These are phyloP conservation scores for Reticulitermes lucifugus DNA, from an alignment of 2,888 invertebrate species.

Conservation along the genomic window DNA sequence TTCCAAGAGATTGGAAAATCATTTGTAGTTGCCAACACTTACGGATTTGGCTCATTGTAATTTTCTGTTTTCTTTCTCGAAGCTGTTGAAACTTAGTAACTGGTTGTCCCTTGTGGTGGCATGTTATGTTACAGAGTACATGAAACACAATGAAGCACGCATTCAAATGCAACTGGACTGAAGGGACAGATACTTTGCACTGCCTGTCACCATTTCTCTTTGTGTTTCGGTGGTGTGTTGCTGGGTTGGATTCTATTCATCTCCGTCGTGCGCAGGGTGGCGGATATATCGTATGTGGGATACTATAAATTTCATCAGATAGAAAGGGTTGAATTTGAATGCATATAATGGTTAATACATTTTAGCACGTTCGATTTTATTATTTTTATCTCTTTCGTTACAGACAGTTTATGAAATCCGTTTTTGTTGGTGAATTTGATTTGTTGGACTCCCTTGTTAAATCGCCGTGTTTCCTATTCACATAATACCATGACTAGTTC, in stretches of 20 bases:
- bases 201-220: constrained; percentile 8
- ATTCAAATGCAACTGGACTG: background rate
- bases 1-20: no score
- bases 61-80: no score
- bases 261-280: background rate
- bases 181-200: background rate
- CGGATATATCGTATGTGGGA: background rate
- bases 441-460: constrained; percentile 16
- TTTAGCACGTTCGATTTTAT: constrained; percentile 38
- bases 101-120: no score
- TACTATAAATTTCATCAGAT: constrained; percentile 38
- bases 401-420: constrained; percentile 32
- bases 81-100: no score
- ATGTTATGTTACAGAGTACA: no score
- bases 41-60: no score
- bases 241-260: constrained; percentile 12
- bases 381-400: constrained; percentile 40
- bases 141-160: no score
- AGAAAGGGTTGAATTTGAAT: constrained; percentile 39
- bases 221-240: background rate
- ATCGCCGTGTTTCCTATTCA: constrained; percentile 4
- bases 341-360: constrained; percentile 31
- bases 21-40: no score
- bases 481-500: background rate
- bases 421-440: constrained; percentile 18